Base-by-base conservation (phyloP, 1,140 invertebrate genomes). In the Zaprionus kolodkinae region DNA sequence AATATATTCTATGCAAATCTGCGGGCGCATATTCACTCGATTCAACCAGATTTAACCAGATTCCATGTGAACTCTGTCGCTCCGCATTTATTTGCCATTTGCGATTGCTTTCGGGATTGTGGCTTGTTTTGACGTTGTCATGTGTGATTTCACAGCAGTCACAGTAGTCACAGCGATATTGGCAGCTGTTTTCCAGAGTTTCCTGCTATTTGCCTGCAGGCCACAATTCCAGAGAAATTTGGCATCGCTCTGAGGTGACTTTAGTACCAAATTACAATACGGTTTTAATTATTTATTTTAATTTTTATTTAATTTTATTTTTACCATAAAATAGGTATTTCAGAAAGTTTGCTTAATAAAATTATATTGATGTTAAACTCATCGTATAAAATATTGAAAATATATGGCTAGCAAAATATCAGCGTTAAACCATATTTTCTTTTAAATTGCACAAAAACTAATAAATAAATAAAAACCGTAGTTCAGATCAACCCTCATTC, bases 11-110 rank as follows among this genome's bases (percentile, higher is more conserved):
- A 70, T 74, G 66, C 56, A 88, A 87, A 84, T 82, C 81, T 80
- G 74, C 62, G 65, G 74, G 63, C 62, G 71, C 78, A 84, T 78
- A 80, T 88, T 78, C 76, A 88, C 87, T 82, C 82, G 82, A 86
- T 86, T 86, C 81, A 75, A 86, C n/a, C 40, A 45, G 40, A n/a
- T 45, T 45, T 6, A 43, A 45, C 40, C n/a, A 45, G 40, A 15
- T 45, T 45, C 40, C 40, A 45, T 77, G 69, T 17, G 61, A 66
- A 71, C 52, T 62, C 70, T 83, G 84, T 84, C 77, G 72, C 62
- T 69, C 38, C 45, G 59, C 74, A 80, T 84, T 81, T 84, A 77
- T 88, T 88, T 89, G 80, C 36, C 68, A 63, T 80, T 79, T 77
- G 67, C 48, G 50, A 57, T 61, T 70, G 83, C 61, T 79, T 86